phyloP scores from a whole-genome alignment of 2,113 vertebrate species.

The Leucoraja erinaceus region DNA sequence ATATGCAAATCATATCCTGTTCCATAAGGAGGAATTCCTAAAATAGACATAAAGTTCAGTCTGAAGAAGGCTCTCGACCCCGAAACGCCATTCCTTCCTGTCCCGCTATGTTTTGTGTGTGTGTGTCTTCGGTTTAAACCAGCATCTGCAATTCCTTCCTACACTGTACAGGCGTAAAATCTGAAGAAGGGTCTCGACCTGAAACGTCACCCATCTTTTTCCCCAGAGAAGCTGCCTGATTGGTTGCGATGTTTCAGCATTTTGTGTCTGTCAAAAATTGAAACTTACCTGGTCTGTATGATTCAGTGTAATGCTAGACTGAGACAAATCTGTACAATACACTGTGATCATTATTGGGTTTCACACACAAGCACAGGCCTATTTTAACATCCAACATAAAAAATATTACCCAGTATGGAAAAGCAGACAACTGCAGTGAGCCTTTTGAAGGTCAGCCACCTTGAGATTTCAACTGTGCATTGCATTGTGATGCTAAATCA shows the following conservation, averaged over 20 bases:
- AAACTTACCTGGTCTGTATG: neutral
- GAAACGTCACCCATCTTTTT: neutral
- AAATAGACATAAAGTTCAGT: too few species aligned
- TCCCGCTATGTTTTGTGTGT: too few species aligned
- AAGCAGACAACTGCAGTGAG: slow-evolving; percentile 10
- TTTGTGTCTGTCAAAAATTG: neutral
- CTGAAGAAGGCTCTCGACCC: too few species aligned
- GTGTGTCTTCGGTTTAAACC: too few species aligned
- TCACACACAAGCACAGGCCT: neutral
- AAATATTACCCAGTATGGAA: neutral
- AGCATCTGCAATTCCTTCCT: too few species aligned
- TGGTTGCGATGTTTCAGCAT: neutral
- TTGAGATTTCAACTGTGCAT: neutral
- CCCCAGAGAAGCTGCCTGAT: neutral
- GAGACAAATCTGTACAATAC: neutral
- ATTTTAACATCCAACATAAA: neutral
- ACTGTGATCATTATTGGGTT: neutral
- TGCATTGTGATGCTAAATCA: slow-evolving; percentile 22
- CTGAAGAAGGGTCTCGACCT: too few species aligned
- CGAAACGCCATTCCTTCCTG: too few species aligned
- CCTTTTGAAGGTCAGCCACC: neutral
- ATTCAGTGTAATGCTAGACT: neutral
- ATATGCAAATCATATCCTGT: neutral
- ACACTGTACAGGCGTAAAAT: too few species aligned
- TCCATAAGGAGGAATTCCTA: neutral